These are phyloP conservation scores for Azorinus chamasolen DNA, from an alignment of 2,888 invertebrate genomes.

Conservation along the genomic window DNA sequence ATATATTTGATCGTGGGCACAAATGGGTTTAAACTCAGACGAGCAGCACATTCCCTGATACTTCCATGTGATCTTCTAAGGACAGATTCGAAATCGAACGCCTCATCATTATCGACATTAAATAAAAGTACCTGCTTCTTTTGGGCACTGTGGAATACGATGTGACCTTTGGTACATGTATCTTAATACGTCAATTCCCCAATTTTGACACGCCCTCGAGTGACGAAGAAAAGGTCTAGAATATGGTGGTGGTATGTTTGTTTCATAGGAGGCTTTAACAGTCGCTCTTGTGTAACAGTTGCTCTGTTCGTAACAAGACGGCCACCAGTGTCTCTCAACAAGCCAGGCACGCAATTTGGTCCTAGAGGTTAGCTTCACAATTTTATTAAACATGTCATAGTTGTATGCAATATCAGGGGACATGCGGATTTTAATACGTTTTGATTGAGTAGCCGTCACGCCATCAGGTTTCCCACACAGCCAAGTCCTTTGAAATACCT, in stretches of 20 bases:
- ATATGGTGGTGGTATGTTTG: conserved; percentile 67
- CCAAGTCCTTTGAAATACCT: conserved; percentile 68
- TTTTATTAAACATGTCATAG: conserved; percentile 71
- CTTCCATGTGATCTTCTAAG: too few species aligned
- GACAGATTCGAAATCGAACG: too few species aligned
- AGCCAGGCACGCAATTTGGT: conserved; percentile 76
- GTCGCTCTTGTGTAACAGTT: conserved; percentile 61
- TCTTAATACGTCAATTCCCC: conserved; percentile 65
- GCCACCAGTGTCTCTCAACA: conserved; percentile 64
- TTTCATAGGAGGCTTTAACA: conserved; percentile 66
- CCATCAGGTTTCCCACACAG: conserved; percentile 49
- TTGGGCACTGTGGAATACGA: conserved; percentile 57
- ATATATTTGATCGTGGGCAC: too few species aligned
- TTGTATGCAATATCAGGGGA: conserved; percentile 66
- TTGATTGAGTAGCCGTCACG: conserved; percentile 14
- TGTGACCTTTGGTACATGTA: conserved; percentile 47
- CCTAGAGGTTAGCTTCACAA: conserved; percentile 43
- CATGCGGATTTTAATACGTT: conserved; percentile 59
- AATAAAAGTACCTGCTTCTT: conserved; percentile 66
- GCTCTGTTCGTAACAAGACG: conserved; percentile 25
- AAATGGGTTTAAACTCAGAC: too few species aligned
- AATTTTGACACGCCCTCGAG: conserved; percentile 60
- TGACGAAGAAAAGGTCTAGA: conserved; percentile 67
- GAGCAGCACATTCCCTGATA: too few species aligned
- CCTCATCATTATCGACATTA: too few species aligned